Base-by-base conservation (phyloP, 2,888 invertebrate genomes). In the Notodonta ziczac region DNA sequence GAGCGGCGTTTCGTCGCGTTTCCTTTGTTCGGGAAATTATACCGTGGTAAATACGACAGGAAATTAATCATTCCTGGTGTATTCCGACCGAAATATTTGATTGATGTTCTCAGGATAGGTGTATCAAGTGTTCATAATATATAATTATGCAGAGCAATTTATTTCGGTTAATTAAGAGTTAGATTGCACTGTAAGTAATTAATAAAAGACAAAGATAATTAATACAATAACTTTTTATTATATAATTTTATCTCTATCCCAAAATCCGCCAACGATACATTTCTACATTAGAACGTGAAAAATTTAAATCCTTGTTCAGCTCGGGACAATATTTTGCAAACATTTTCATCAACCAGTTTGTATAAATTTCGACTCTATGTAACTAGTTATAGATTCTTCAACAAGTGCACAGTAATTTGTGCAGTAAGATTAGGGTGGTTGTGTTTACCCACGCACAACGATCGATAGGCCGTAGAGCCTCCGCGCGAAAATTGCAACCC, bases 401-500 rank as follows among this genome's bases (percentile, higher is more conserved):
- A 57, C 54, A 60, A 63, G 48, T 68, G 67, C 55, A 71, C 61
- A 57, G 65, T 66, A 69, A 80, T 83, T 79, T 84, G 72, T 73
- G 79, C 81, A 73, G 79, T 81, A 80, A 84, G 77, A 84, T 81
- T 78, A 85, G 90, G 91, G 91, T 84, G 86, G 86, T 85, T 78
- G 78, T 92, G 92, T 93, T 91, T 92, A 90, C 86, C 80, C 83
- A 91, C 91, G 89, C 86, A 88, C 81, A 83, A 77, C 90, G 90
- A 93, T 93, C 93, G 93, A 93, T 93, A 83, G 82, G 74, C 72
- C 72, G 78, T 76, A 75, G 74, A 88, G 83, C 86, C 90, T 91
- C 80, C 86, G 89, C 90, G 90, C 88, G 92, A 92, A 93, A 92
- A 91, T 93, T 90, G 92, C 92, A 90, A 92, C 82, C 82, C 85